Base-by-base conservation (phyloP, 2,888 invertebrate genomes). In the Plagodis dolabraria region DNA sequence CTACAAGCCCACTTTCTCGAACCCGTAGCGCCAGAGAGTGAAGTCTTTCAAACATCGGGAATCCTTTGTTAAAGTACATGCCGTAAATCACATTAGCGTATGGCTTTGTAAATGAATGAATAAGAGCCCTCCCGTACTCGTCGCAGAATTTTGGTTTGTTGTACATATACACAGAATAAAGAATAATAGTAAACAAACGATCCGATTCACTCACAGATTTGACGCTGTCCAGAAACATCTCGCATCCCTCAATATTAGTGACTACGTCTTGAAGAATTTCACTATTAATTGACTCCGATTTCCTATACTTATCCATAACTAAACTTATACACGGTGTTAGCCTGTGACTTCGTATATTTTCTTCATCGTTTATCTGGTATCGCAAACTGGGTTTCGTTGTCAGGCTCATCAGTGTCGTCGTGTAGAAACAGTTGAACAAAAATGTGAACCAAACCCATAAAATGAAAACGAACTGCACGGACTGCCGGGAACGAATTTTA, bases 31-130 rank as follows among this genome's bases (percentile, higher is more conserved):
- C 64, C 5, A 70, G 62, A 1, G 40, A 6, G 12, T 79, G 67
- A 6, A 87, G 51, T 8, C 64, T 68, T 0, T 75, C 55, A 0
- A 60, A 7, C 40, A 80, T 58, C 2, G 87, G 87, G 57, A 88
- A 88, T 0, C 87, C 89, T 64, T 87, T 87, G 50, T 83, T 79
- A 6, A 83, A 66, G 43, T 77, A 88, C 11, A 83, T 79, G 0
- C 77, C 76, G 48, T 82, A 86, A 5, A 85, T 72, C 2, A 82
- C 55, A 53, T 82, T 83, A 6, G 71, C 70, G 7, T 77, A 65
- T 0, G 84, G 82, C 6, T 68, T 64, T 0, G 57, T 33, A 44
- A 85, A 74, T 2, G 47, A 10, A 46, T 76, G 75, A 7, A 80
- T 34, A 7, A 49, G 59, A 34, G 69, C 47, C 6, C 61, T 42